Evolutionary conservation across 2,113 vertebrate genomes (phyloP), one percentile per base, ranked within the genome.

Genomic region (Thymallus thymallus): DNA sequence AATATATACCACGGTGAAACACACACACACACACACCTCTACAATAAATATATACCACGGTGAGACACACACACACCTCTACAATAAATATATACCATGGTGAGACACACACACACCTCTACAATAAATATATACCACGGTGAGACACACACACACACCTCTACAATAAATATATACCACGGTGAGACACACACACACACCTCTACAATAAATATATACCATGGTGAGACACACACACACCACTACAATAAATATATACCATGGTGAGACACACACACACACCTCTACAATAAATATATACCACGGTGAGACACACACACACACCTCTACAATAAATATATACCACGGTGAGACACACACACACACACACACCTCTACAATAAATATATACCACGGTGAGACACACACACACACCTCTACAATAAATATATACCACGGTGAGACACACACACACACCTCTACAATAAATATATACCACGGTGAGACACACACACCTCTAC

Each of bases 351-450:
- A 87, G 86, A 48, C 13, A 51, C 46, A 16, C 48, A 6, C 30
- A n/a, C n/a, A n/a, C n/a, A n/a, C n/a, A n/a, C n/a, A n/a, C n/a
- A n/a, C n/a, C 30, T 32, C 30, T 32, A 32, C 30, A 99, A 97
- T 91, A 99, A 98, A 76, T 97, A 97, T 86, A 96, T 99, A 83
- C 97, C 98, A 84, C 96, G 98, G 98, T 99, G 92, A 87, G 86
- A 48, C 13, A 51, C 46, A 16, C 48, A 32, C 30, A n/a, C n/a
- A n/a, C n/a, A n/a, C n/a, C 30, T 32, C 30, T 32, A 32, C 30
- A 99, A 97, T 91, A 99, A 98, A 76, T 97, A 97, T 86, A 96
- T 99, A 83, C 97, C 98, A 84, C 96, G 98, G 98, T 99, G 92
- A 87, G 86, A 48, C 13, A 51, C 46, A 16, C 48, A 32, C 30